Base-by-base conservation (phyloP, 2,113 vertebrate species). In the Leucoraja erinaceus region DNA sequence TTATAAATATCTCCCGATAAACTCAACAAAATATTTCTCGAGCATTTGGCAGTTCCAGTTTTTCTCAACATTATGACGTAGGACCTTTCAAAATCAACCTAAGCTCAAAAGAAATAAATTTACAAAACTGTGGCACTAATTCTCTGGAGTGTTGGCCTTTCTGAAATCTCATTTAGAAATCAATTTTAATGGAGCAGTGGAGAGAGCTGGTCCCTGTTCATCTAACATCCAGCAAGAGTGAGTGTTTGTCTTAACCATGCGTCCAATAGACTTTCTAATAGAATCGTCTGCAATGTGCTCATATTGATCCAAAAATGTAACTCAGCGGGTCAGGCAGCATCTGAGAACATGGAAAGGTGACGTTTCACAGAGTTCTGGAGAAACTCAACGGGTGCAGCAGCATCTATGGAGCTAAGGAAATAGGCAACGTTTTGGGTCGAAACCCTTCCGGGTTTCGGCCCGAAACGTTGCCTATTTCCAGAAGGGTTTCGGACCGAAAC, bases 141-240 rank as follows among this genome's bases (percentile, higher is more conserved):
- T 47, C 20, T 70, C 66, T 20, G 20, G 25, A 66, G 63, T 4
- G 8, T 2, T 25, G 31, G 33, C 63, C 7, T 90, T 90, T 47
- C 16, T 5, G 28, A 90, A 90, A 90, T 70, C 31, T 90, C 20
- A 70, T 68, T 90, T 90, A 38, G 22, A 90, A 70, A 90, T 90
- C 63, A 90, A 66, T 33, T 68, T 68, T 63, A 3, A 2, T 18
- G 84, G 74, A 28, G 28, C 28, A 22, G n/a, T 8, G 2, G 75
- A 14, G n/a, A 16, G 75, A 33, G 9, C 9, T 33, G n/a, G 22
- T 20, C 20, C 72, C 20, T 10, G 75, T 31, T 76, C 6, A 10
- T 76, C 75, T 7, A 31, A n/a, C 9, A n/a, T 76, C 28, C 10
- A 76, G 18, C 25, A 5, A 72, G 22, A 22, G 66, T 68, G 66